These are phyloP conservation scores for Pissodes strobi DNA, from an alignment of 1,140 invertebrate species.

Conservation along the genomic window DNA sequence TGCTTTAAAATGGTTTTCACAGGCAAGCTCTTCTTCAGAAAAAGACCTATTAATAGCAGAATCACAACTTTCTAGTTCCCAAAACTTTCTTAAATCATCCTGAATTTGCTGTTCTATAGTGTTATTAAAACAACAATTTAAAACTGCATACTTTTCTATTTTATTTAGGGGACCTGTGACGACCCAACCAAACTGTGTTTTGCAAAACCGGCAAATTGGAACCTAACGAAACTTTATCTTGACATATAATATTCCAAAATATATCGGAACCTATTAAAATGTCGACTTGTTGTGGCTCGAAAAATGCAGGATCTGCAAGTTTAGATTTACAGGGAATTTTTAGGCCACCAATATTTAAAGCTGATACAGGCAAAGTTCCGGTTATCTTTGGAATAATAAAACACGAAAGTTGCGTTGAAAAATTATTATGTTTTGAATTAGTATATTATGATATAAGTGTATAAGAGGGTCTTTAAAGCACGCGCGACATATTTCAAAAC, in stretches of 20 bases:
- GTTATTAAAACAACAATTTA: not conserved
- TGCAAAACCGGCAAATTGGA: slow-evolving; percentile 6
- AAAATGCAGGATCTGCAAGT: slow-evolving; percentile 17
- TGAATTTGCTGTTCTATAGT: not conserved
- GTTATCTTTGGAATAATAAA: slow-evolving; percentile 20
- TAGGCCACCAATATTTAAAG: slow-evolving; percentile 1
- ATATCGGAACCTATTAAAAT: slow-evolving; percentile 20
- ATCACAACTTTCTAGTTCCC: too few species aligned
- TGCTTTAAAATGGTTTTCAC: too few species aligned
- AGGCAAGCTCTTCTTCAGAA: too few species aligned
- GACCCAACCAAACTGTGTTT: slow-evolving; percentile 15
- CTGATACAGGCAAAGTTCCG: slow-evolving; percentile 9
- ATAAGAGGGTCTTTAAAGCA: too few species aligned
- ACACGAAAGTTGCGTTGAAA: not conserved
- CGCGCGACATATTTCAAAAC: too few species aligned
- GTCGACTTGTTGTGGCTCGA: slow-evolving; percentile 16
- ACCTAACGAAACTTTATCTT: slow-evolving; percentile 3
- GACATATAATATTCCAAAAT: slow-evolving; percentile 13
- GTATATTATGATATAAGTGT: too few species aligned
- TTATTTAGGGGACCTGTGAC: not conserved
- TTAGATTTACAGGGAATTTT: slow-evolving; percentile 7
- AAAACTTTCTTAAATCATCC: too few species aligned
- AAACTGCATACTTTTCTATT: not conserved
- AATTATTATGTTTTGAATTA: not conserved
- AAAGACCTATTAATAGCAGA: too few species aligned